phyloP scores from a whole-genome alignment of 2,797 vertebrate genomes.

The Paratrypauchen microcephalus region DNA sequence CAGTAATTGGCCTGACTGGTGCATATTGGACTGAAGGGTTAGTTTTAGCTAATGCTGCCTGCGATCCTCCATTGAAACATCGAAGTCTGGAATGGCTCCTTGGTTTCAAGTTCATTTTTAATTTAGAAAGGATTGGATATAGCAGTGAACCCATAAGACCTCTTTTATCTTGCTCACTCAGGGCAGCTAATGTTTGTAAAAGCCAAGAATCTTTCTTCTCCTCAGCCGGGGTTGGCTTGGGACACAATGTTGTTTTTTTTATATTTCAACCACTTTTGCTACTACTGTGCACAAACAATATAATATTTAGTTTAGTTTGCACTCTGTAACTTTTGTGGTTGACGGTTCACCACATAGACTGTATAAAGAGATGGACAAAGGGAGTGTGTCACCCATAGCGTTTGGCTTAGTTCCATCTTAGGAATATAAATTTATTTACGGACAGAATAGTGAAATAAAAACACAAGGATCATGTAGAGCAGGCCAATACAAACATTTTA shows the following conservation, averaged over 20 bases:
- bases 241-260: neutral
- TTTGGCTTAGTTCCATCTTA: too few relatives aligned
- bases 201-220: neutral
- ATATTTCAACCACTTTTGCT: neutral
- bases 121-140: slow-evolving; percentile 35
- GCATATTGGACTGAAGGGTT: slow-evolving; percentile 54
- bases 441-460: too few relatives aligned
- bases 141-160: slow-evolving; percentile 29
- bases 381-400: neutral
- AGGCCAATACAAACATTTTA: too few relatives aligned
- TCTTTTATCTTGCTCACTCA: slow-evolving; percentile 36
- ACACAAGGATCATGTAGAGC: too few relatives aligned
- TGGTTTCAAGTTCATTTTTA: slow-evolving; percentile 45
- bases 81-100: slow-evolving; percentile 35
- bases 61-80: slow-evolving; percentile 44
- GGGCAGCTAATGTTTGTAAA: slow-evolving; percentile 14
- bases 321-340: neutral
- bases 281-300: neutral
- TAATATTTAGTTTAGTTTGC: neutral
- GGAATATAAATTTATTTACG: too few relatives aligned
- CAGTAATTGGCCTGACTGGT: slow-evolving; percentile 69
- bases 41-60: slow-evolving; percentile 42
- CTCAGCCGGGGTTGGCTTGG: neutral
- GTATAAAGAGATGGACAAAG: too few relatives aligned
- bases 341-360: neutral